Percentiles rank a stretch among this genome's conserved stretches.
Evolutionary conservation across 2,888 invertebrate species (phyloP).

Genomic region (Tipula helvola): DNA sequence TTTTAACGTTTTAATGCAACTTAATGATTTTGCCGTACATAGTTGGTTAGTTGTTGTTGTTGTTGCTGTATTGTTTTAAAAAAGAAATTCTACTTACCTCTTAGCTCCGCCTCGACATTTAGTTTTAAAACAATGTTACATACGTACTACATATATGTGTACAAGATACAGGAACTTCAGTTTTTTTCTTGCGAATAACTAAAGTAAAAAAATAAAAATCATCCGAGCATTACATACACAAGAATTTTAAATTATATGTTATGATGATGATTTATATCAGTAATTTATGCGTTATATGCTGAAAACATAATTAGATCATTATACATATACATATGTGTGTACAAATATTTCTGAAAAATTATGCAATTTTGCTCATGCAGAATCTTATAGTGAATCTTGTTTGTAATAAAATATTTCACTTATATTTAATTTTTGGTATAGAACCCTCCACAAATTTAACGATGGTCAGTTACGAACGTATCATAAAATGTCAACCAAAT

Average conservation of each 20-base stretch:
- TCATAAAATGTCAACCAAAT: too few species aligned
- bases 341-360: neutral
- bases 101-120: neutral
- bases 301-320: constrained; percentile 4
- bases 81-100: neutral
- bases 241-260: neutral
- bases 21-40: neutral
- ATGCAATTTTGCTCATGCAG: neutral
- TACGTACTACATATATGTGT: neutral
- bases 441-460: too few species aligned
- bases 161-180: neutral
- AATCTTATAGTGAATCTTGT: too few species aligned
- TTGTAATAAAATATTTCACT: too few species aligned
- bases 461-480: too few species aligned
- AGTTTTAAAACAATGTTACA: neutral
- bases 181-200: neutral
- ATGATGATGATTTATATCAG: neutral
- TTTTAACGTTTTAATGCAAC: neutral
- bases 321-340: neutral
- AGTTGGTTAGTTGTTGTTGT: neutral
- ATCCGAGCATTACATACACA: neutral
- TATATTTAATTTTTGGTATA: too few species aligned
- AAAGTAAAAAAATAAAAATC: neutral
- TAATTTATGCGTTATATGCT: neutral
- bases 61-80: neutral